phyloP scores from a whole-genome alignment of 2,113 vertebrate species.

The Catharus fuscescens region DNA sequence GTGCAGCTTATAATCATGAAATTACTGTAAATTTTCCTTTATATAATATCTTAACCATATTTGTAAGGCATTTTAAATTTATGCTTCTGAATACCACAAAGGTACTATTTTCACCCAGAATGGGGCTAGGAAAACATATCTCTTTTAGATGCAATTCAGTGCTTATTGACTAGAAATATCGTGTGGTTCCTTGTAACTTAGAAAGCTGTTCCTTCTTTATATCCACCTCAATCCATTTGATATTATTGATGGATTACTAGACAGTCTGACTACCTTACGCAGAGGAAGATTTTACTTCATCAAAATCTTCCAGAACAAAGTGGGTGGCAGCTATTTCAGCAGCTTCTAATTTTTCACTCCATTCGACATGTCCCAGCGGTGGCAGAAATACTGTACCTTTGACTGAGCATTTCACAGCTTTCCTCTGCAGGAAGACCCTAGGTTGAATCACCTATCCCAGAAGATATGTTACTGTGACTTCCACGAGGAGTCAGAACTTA shows the following conservation, averaged over 20 bases:
- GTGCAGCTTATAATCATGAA: too few relatives aligned
- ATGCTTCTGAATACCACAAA: not conserved
- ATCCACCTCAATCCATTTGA: not conserved
- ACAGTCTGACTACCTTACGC: not conserved
- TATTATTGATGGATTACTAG: not conserved
- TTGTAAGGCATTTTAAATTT: not conserved
- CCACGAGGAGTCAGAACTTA: not conserved
- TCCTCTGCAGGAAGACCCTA: not conserved
- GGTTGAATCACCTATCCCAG: not conserved
- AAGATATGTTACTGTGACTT: not conserved
- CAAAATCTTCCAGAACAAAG: not conserved
- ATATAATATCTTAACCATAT: not conserved
- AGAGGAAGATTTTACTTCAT: not conserved
- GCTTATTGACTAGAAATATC: not conserved
- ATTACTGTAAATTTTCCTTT: not conserved
- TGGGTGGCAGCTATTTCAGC: slow-evolving; percentile 6
- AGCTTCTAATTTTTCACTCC: slow-evolving; percentile 51
- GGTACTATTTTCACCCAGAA: not conserved
- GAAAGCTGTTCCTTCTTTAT: not conserved
- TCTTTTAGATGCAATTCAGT: not conserved
- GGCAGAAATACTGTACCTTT: not conserved
- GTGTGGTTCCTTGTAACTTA: not conserved
- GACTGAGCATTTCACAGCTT: not conserved
- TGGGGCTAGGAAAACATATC: not conserved
- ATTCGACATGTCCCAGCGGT: slow-evolving; percentile 19